Evolutionary conservation across 23 tunicate genomes (phyloP), one percentile per base, ranked within the genome.

Genomic region (Phallusia fumigata): DNA sequence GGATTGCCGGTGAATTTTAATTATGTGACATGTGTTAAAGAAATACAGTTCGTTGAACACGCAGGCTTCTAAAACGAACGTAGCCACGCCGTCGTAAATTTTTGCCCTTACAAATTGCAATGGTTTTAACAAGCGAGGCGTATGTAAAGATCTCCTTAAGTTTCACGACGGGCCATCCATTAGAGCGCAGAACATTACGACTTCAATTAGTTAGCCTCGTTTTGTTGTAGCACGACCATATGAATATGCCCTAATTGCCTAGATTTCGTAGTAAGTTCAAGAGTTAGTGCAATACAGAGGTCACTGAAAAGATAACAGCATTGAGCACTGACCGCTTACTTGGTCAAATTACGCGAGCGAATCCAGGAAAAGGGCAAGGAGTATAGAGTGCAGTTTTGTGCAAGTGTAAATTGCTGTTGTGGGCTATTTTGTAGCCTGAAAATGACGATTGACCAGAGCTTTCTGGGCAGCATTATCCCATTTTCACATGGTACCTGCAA

Each of bases 361-460:
- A 10, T 10, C 10, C 47, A 40, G 47, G 47, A 40, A 40, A 40
- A 40, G 5, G 10, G 10, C 8, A 40, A 40, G 10, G 47, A n/a
- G n/a, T n/a, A n/a, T n/a, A n/a, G n/a, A n/a, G n/a, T n/a, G 47
- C 47, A 40, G 47, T 40, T 40, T 40, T 3, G 10, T 5, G 47
- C 47, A 40, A 40, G 26, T 24, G 69, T 58, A 58, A 58, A 58
- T 58, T 58, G 69, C 69, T 58, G 69, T 58, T 58, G 69, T 58
- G 69, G 69, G 69, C 28, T 58, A 58, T 58, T 58, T 58, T 24
- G 28, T 58, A 11, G 69, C 69, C 69, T 58, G 28, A 24, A 58
- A 58, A 58, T 21, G 26, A 58, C 2, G 69, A 40, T 40, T 40
- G 69, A 58, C 26, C 26, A 22, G 28, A 58, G 69, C 69, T 16